Percentiles rank a stretch among this genome's conserved stretches.
Conservation (phyloP, 2,888 invertebrate genomes). For the Myopa tessellatipennis region DNA sequence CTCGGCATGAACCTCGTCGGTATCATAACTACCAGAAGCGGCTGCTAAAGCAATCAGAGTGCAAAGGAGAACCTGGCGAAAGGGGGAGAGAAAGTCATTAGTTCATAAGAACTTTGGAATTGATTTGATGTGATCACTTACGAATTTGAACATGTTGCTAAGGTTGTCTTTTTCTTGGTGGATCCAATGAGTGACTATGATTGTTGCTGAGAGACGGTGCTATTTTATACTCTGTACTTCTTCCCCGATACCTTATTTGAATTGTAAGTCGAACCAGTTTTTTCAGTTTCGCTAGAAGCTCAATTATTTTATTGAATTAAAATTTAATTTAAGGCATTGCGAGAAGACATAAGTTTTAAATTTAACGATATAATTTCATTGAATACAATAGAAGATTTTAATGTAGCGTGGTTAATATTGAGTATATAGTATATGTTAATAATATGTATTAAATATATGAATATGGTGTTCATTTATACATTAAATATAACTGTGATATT, state of each 20-base stretch:
- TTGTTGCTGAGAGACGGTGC: background rate
- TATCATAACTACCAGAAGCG: background rate
- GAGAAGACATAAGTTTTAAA: too few relatives aligned
- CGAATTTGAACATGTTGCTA: slow-evolving; percentile 40
- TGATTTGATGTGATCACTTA: slow-evolving; percentile 5
- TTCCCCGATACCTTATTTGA: background rate
- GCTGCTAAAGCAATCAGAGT: slow-evolving; percentile 34
- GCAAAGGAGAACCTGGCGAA: slow-evolving; percentile 14
- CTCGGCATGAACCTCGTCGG: slow-evolving; percentile 51
- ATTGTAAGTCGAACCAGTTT: slow-evolving; percentile 2
- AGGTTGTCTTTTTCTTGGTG: slow-evolving; percentile 4
- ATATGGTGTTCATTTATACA: too few relatives aligned
- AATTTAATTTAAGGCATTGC: background rate
- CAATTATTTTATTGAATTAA: slow-evolving; percentile 1
- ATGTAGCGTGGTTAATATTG: too few relatives aligned
- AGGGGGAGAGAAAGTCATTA: background rate
- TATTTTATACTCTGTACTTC: slow-evolving; percentile 10
- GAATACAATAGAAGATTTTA: too few relatives aligned
- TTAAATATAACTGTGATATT: too few relatives aligned
- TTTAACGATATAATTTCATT: too few relatives aligned
- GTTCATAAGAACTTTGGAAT: background rate
- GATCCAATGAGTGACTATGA: background rate
- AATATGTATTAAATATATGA: too few relatives aligned
- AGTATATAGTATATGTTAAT: too few relatives aligned
- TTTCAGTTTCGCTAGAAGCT: background rate